Evolutionary conservation across 2,888 invertebrate genomes (phyloP).

Genomic region (Phytoseiulus persimilis): DNA sequence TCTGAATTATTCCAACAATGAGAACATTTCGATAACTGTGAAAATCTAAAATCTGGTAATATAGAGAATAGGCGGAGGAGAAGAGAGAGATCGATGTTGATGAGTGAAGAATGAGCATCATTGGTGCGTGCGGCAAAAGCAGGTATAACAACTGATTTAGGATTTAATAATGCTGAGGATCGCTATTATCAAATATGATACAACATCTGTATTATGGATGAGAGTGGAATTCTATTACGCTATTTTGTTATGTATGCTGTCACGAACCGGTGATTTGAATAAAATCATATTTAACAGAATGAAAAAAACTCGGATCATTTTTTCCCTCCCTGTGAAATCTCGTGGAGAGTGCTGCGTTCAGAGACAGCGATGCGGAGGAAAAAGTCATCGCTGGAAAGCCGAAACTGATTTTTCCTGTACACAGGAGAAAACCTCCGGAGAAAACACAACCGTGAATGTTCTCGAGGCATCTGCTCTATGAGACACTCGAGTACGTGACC

Average conservation of each 20-base stretch:
- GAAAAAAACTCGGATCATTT: too few species aligned
- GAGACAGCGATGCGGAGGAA: too few species aligned
- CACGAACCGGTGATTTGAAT: neutral
- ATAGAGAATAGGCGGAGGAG: neutral
- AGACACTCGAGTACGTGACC: neutral
- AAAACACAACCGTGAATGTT: neutral
- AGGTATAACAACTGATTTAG: neutral
- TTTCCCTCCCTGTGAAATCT: too few species aligned
- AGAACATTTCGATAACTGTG: neutral
- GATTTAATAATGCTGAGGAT: neutral
- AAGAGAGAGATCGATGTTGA: neutral
- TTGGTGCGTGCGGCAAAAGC: neutral
- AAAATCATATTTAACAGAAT: conserved; percentile 5
- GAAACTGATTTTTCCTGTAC: neutral
- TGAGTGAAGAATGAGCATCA: neutral
- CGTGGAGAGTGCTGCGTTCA: too few species aligned
- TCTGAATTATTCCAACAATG: neutral
- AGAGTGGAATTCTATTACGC: neutral
- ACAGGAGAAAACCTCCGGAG: neutral
- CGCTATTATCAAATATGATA: neutral
- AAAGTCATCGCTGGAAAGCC: neutral
- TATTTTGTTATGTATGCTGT: conserved; percentile 5
- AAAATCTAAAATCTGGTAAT: neutral
- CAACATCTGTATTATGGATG: neutral
- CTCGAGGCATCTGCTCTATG: neutral